Evolutionary conservation across 2,113 vertebrate species (phyloP).

Genomic region (Rhabdomys dilectus): DNA sequence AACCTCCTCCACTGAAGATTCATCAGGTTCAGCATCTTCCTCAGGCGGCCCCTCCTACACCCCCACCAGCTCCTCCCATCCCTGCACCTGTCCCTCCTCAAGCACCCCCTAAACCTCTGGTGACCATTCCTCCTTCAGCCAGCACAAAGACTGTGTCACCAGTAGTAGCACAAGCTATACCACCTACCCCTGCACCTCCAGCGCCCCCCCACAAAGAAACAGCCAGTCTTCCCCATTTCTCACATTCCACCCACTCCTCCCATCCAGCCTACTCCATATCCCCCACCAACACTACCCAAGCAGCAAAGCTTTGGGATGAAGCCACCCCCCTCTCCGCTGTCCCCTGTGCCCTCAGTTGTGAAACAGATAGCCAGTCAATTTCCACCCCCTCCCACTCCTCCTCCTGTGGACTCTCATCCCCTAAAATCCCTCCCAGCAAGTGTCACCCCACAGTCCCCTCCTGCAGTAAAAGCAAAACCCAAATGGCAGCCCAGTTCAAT

Average conservation of each 20-base stretch:
- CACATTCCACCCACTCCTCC: constrained; percentile 80
- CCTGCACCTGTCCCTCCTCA: constrained; percentile 82
- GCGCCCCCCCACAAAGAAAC: constrained; percentile 90
- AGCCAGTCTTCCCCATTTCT: constrained; percentile 89
- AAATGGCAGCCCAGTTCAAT: constrained; percentile 93
- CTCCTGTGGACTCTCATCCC: constrained; percentile 83
- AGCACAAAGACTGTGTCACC: constrained; percentile 84
- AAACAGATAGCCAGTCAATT: constrained; percentile 95
- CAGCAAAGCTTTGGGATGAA: constrained; percentile 92
- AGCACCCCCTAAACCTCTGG: constrained; percentile 89
- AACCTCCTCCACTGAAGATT: constrained; percentile 88
- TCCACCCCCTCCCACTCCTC: constrained; percentile 87
- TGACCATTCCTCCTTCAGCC: constrained; percentile 85
- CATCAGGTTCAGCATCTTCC: constrained; percentile 87
- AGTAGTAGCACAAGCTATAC: constrained; percentile 66
- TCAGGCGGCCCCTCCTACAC: constrained; percentile 54
- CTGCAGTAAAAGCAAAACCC: constrained; percentile 96
- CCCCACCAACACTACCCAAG: constrained; percentile 93
- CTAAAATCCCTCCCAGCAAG: constrained; percentile 83
- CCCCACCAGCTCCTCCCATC: constrained; percentile 83
- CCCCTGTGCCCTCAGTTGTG: constrained; percentile 88
- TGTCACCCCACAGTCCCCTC: constrained; percentile 90
- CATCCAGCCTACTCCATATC: constrained; percentile 82
- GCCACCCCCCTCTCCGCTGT: constrained; percentile 86
- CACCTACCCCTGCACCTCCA: constrained; percentile 84